Evolutionary conservation across 2,888 invertebrate species (phyloP).

Genomic region (Penaeus monodon): DNA sequence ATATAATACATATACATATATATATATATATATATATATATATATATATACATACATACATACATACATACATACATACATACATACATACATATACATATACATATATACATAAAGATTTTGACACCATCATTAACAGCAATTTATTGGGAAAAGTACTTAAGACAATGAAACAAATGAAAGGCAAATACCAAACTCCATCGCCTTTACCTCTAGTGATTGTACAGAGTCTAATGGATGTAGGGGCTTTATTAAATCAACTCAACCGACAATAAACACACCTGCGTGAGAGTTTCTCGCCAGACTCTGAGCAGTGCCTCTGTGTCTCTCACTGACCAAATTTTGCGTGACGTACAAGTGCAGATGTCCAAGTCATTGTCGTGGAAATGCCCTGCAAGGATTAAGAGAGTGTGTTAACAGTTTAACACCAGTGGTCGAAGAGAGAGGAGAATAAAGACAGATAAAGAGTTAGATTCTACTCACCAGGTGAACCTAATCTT

Average conservation of each 20-base stretch:
- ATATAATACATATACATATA: too few species aligned
- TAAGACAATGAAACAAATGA: too few species aligned
- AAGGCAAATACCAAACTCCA: too few species aligned
- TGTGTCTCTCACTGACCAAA: constrained; percentile 63
- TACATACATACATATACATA: too few species aligned
- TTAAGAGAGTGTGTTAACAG: not conserved
- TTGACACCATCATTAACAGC: too few species aligned
- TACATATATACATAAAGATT: too few species aligned
- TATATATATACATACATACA: too few species aligned
- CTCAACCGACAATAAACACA: not conserved
- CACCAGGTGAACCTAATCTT: constrained; percentile 53
- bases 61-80: too few species aligned
- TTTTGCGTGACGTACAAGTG: constrained; percentile 62
- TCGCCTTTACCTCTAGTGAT: too few species aligned
- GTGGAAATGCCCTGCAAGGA: constrained; percentile 55
- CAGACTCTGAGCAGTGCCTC: constrained; percentile 64
- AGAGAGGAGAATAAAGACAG: too few species aligned
- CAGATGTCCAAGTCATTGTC: constrained; percentile 64
- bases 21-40: too few species aligned
- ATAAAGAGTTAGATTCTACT: not conserved
- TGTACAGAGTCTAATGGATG: not conserved
- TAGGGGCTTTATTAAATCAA: not conserved
- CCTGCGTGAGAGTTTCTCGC: constrained; percentile 63
- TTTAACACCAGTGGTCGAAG: not conserved
- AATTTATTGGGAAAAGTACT: too few species aligned